phyloP scores from a whole-genome alignment of 2,888 invertebrate genomes.

The Ichneumoninae sp. region DNA sequence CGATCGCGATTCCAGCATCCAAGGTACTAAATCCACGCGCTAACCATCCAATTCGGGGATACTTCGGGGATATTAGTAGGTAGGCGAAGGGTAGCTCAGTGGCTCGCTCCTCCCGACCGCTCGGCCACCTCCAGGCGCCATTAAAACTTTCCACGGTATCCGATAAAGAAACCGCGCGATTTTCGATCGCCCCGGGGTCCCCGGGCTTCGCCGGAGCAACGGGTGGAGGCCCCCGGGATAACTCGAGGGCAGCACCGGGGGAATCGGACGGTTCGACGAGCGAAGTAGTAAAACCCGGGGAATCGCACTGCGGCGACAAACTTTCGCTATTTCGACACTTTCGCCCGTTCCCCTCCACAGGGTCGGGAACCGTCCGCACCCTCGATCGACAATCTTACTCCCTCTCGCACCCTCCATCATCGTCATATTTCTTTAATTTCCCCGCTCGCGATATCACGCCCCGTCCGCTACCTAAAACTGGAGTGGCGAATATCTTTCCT shows the following conservation, averaged over 20 bases:
- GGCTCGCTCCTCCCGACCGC: conserved; percentile 20
- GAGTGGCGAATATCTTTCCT: background rate
- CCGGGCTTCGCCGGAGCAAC: conserved; percentile 17
- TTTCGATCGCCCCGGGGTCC: conserved; percentile 66
- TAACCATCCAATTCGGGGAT: conserved; percentile 49
- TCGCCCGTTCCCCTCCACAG: background rate
- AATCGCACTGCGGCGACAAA: conserved; percentile 61
- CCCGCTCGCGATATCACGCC: conserved; percentile 16
- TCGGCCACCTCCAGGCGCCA: conserved; percentile 62
- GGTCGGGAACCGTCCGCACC: background rate
- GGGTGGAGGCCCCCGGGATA: background rate
- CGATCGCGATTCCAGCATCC: conserved; percentile 17
- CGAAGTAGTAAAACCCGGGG: conserved; percentile 58
- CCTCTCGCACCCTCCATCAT: conserved; percentile 12
- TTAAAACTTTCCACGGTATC: conserved; percentile 68
- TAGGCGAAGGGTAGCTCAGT: conserved; percentile 8
- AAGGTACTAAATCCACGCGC: conserved; percentile 27
- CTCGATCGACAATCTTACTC: conserved; percentile 3
- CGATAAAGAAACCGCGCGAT: conserved; percentile 68
- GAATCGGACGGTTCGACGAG: conserved; percentile 32
- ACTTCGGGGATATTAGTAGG: conserved; percentile 30
- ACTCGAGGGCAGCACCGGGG: conserved; percentile 24
- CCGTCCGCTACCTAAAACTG: background rate
- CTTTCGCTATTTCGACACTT: conserved; percentile 63
- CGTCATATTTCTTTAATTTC: conserved; percentile 46